Conservation (phyloP, 2,888 invertebrate species). For the Drosophila sordidula region DNA sequence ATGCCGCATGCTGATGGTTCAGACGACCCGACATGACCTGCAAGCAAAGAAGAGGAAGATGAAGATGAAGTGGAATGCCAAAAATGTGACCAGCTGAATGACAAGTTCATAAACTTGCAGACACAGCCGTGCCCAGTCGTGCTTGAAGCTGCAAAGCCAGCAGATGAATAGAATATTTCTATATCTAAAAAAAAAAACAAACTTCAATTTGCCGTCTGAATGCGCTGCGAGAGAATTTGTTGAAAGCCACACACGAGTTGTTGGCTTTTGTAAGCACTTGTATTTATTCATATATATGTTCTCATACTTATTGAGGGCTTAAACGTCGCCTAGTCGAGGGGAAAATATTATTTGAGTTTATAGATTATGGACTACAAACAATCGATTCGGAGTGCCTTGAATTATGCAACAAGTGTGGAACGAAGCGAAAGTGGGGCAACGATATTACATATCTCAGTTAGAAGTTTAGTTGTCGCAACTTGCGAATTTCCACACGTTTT, state of each 20-base stretch:
- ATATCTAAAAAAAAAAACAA: conserved; percentile 2
- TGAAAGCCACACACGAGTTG: conserved; percentile 6
- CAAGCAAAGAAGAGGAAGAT: conserved; percentile 14
- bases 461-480: too few species aligned
- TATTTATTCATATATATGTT: conserved; percentile 25
- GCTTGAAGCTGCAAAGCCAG: conserved; percentile 32
- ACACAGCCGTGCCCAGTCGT: conserved; percentile 35
- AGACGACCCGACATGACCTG: conserved; percentile 65
- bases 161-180: not conserved
- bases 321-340: conserved; percentile 22
- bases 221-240: conserved; percentile 39
- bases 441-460: not conserved
- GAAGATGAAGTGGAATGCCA: conserved; percentile 1
- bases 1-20: conserved; percentile 82
- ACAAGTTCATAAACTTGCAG: conserved; percentile 68
- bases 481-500: too few species aligned
- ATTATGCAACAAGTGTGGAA: conserved; percentile 4
- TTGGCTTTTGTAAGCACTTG: conserved; percentile 9
- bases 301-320: conserved; percentile 8
- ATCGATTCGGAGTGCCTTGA: conserved; percentile 1
- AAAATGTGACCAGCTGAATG: conserved; percentile 50
- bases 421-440: not conserved
- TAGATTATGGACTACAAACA: conserved; percentile 1
- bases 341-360: conserved; percentile 18
- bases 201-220: conserved; percentile 56